These are phyloP conservation scores for Neosilurus hyrtlii DNA, from an alignment of 2,797 vertebrate genomes.

Conservation along the genomic window DNA sequence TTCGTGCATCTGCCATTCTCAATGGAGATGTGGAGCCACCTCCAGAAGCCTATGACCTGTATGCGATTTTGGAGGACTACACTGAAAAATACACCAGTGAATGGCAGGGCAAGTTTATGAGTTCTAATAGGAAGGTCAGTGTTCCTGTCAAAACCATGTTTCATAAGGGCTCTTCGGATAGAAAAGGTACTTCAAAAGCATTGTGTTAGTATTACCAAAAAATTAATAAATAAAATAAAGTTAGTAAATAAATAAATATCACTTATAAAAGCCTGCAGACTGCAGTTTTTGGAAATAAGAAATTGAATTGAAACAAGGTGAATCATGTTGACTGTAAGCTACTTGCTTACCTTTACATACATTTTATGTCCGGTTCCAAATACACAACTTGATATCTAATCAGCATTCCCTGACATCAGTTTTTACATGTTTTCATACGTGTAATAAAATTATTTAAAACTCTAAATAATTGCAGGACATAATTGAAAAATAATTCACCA, in stretches of 20 bases:
- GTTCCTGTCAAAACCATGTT: neutral
- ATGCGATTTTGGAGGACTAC: conserved; percentile 81
- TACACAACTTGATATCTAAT: too few species aligned
- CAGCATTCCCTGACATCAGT: too few species aligned
- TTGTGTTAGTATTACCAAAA: neutral
- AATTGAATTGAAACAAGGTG: neutral
- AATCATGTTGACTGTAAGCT: neutral
- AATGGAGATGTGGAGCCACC: conserved; percentile 86
- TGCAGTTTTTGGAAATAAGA: neutral
- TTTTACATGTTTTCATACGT: too few species aligned
- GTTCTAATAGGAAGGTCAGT: conserved; percentile 62
- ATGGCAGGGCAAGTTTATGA: conserved; percentile 70
- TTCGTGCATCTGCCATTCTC: conserved; percentile 87
- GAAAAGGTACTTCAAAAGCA: neutral
- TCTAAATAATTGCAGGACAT: too few species aligned
- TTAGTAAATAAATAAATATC: neutral
- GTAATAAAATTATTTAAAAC: too few species aligned
- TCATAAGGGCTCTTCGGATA: neutral
- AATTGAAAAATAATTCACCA: too few species aligned
- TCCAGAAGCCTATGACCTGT: conserved; percentile 80
- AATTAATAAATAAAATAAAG: neutral
- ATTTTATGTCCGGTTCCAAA: too few species aligned
- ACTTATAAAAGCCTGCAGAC: neutral
- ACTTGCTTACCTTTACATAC: neutral
- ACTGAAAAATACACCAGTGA: conserved; percentile 80